Evolutionary conservation across 2,888 invertebrate species (phyloP), one percentile per base, ranked within the genome.

Genomic region (Cosmopolites sordidus): DNA sequence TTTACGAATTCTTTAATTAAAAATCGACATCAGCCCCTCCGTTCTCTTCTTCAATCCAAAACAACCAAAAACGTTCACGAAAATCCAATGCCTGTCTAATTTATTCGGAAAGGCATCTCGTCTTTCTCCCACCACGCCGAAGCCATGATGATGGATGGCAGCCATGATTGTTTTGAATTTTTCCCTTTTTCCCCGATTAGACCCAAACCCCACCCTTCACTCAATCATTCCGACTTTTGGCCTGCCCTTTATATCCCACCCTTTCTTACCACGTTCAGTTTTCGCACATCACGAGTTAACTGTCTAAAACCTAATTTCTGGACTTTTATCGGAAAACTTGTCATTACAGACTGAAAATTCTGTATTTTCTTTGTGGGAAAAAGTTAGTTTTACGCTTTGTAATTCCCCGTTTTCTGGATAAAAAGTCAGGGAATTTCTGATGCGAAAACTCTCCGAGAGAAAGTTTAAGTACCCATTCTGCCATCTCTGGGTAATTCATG

Each of bases 121-220:
- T 5, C n/a, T 11, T 33, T 12, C 33, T 33, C 11, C 33, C 33
- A 33, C 33, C 33, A 3, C 33, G 3, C 8, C 50, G 54, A 30
- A 74, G 78, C 79, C 79, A 79, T 79, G 76, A 76, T 78, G 78
- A 77, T 78, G 73, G 76, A 78, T 78, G 74, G 78, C 77, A 75
- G 79, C 79, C 78, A 79, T 79, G 77, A 78, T 78, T 77, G 78
- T 74, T 74, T 72, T 66, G 72, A 77, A 69, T 72, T 73, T 71
- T 68, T 68, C 62, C 66, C 61, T 60, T 56, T 66, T 66, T 69
- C 69, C 70, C 63, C 60, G 63, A 67, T 68, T 71, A 70, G 53
- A 41, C 38, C 15, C 16, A 58, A 42, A 58, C 56, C 56, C 58
- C 58, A 50, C 58, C 58, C 51, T 66, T 65, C 68, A 72, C 75